Base-by-base conservation (phyloP, 2,888 invertebrate genomes). In the Macroteleia sp. region DNA sequence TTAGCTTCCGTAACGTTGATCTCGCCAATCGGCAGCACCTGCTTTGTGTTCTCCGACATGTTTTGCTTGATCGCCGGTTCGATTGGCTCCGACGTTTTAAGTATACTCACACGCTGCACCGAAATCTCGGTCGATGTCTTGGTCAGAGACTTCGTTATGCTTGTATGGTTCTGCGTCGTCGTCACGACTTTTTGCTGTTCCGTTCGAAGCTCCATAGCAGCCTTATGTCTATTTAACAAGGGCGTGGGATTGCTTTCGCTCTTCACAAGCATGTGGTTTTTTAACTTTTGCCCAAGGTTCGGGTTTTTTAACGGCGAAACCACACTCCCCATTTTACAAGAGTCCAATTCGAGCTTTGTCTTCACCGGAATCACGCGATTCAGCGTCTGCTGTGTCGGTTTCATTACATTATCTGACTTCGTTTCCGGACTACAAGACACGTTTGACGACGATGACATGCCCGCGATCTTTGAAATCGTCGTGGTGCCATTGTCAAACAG, bases 1-100 rank as follows among this genome's bases (percentile, higher is more conserved):
- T 93, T 93, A 28, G 93, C 93, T 84, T 94, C 93, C 0, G 90
- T 91, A 44, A 92, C 88, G 69, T 91, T 93, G 80, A 91, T 91
- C 81, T 92, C 93, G 48, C 92, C 92, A 77, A 90, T 92, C 73
- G 90, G 92, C 79, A 91, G 86, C 79, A 77, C 78, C 9, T 87
- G 81, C 46, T 90, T 90, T 28, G n/a, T 52, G 14, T 20, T 50
- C 14, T 50, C 83, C 6, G 73, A 66, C 2, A 39, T 9, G 5
- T 70, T 59, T 36, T 74, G 59, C 8, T 66, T 61, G 2, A 57
- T 77, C n/a, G 71, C 12, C 4, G 82, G 77, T 17, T 82, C 82
- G 3, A 75, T 42, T 16, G 73, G 28, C 22, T 64, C 70, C 3
- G 42, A 44, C 6, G 81, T 89, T 56, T 89, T 90, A 56, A 90